phyloP scores from a whole-genome alignment of 2,888 invertebrate species.

The Spilosoma lubricipeda region DNA sequence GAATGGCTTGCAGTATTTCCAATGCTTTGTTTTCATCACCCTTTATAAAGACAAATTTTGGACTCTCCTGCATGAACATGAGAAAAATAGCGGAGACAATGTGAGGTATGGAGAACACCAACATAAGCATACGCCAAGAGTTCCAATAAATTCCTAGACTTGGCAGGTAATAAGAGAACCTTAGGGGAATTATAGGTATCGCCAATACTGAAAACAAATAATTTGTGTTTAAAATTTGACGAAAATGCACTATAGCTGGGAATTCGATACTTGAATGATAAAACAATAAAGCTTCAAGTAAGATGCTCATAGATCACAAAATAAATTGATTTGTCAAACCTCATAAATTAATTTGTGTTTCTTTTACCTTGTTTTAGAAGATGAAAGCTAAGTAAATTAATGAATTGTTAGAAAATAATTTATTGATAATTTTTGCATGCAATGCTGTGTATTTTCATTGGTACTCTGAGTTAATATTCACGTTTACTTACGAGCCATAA shows the following conservation, averaged over 20 bases:
- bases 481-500: constrained; percentile 65
- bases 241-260: too few relatives aligned
- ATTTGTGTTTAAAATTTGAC: too few relatives aligned
- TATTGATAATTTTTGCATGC: too few relatives aligned
- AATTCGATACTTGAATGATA: too few relatives aligned
- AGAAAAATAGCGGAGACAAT: constrained; percentile 86
- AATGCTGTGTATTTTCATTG: too few relatives aligned
- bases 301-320: too few relatives aligned
- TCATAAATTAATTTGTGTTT: too few relatives aligned
- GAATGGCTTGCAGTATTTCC: constrained; percentile 64
- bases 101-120: constrained; percentile 88
- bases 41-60: constrained; percentile 89
- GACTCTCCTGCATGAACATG: constrained; percentile 90
- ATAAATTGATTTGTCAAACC: too few relatives aligned
- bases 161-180: constrained; percentile 68
- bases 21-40: constrained; percentile 86
- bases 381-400: too few relatives aligned
- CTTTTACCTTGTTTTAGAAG: too few relatives aligned
- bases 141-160: constrained; percentile 85
- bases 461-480: not conserved
- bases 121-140: constrained; percentile 91
- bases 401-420: too few relatives aligned
- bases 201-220: constrained; percentile 82
- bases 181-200: constrained; percentile 87
- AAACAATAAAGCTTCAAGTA: too few relatives aligned